phyloP scores from a whole-genome alignment of 2,113 vertebrate genomes.

The Nibea albiflora region DNA sequence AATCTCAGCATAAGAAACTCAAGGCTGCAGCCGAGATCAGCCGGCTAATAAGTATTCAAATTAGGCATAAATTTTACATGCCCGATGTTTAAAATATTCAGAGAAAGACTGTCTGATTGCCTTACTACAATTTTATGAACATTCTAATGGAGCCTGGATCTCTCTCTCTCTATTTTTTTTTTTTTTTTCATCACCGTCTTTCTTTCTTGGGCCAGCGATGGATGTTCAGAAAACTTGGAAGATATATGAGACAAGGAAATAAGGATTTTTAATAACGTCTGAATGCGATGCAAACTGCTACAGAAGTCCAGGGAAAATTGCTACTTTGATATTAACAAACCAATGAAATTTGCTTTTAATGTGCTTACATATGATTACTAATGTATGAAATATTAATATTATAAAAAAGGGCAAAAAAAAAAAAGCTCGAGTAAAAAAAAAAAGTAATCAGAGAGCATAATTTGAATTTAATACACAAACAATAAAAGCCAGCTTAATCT shows the following conservation, averaged over 20 bases:
- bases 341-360: conserved; percentile 27
- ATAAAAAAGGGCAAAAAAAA: not conserved
- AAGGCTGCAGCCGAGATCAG: conserved; percentile 96
- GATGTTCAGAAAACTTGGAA: conserved; percentile 80
- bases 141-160: conserved; percentile 88
- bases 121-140: conserved; percentile 94
- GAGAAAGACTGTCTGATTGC: conserved; percentile 95
- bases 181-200: conserved; percentile 59
- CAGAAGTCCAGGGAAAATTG: conserved; percentile 62
- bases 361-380: conserved; percentile 9
- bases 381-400: conserved; percentile 33
- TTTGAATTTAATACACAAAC: conserved; percentile 43
- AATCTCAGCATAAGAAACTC: conserved; percentile 93
- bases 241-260: conserved; percentile 74
- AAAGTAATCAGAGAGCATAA: not conserved
- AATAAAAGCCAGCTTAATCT: conserved; percentile 41
- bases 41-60: conserved; percentile 99
- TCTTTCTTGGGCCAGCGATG: conserved; percentile 75
- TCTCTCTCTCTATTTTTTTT: conserved; percentile 52
- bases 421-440: not conserved
- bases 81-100: conserved; percentile 99
- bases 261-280: conserved; percentile 74
- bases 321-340: conserved; percentile 60
- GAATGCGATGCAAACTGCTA: conserved; percentile 61
- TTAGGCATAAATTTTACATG: conserved; percentile 99